Evolutionary conservation across 2,113 vertebrate genomes (phyloP), one percentile per base, ranked within the genome.

Genomic region (Tetrao urogallus): DNA sequence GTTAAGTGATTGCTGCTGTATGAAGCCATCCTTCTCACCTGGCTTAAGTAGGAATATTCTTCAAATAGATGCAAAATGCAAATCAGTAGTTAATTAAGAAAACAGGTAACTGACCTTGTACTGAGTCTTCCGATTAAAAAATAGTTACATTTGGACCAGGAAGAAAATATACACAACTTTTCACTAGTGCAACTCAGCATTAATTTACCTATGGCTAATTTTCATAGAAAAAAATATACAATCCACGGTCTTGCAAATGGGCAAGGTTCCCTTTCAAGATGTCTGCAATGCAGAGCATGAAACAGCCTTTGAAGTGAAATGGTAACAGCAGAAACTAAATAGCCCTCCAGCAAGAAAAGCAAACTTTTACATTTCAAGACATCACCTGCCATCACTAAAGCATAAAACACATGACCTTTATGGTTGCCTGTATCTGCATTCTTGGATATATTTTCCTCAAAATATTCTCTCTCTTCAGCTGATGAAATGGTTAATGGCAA

Each of bases 221-320:
- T 92, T 73, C 64, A 45, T 7, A 13, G 65, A 73, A 63, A 76
- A 89, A 89, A 92, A 32, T 52, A 0, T 21, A 54, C 36, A 76
- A 34, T 36, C 38, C 20, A 24, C n/a, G 40, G 88, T 67, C 64
- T 60, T 71, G 52, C 27, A 83, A 92, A 89, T 11, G n/a, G 56
- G 6, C 86, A 66, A 86, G 73, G 69, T 22, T 64, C 11, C 82
- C 52, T 72, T 92, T 78, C 43, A 89, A 85, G 36, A 56, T 19
- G 16, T 47, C 57, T 38, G 73, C 54, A 70, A 7, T 43, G 57
- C 67, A 91, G 34, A 86, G 71, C 87, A 85, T 91, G 58, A 57
- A 74, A 60, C 74, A 34, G 58, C 86, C 89, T 93, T 82, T 90
- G 78, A 89, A 91, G 64, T 89, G 74, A 85, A 92, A 82, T 16